phyloP scores from a whole-genome alignment of 2,113 vertebrate species.

The Sardina pilchardus region DNA sequence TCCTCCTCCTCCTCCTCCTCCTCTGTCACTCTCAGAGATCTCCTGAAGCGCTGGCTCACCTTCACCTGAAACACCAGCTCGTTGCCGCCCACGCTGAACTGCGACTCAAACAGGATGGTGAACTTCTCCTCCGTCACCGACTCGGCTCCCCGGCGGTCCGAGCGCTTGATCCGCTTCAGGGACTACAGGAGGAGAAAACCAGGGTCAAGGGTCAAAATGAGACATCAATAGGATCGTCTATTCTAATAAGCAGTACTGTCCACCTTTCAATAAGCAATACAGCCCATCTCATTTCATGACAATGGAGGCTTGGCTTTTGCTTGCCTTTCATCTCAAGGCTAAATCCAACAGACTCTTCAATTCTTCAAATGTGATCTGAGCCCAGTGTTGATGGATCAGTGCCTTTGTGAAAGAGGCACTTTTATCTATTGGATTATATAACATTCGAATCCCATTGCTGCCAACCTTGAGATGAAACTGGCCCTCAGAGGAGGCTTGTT shows the following conservation, averaged over 20 bases:
- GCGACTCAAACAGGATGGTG: constrained; percentile 95
- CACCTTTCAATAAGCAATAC: neutral
- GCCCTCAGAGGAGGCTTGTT: neutral
- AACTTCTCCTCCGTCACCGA: constrained; percentile 98
- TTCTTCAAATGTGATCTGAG: neutral
- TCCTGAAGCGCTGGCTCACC: constrained; percentile 66
- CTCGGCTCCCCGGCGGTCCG: constrained; percentile 89
- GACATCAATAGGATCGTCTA: neutral
- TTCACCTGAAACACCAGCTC: constrained; percentile 97
- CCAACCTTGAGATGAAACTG: neutral
- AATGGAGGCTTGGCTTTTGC: neutral
- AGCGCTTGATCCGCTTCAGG: constrained; percentile 94
- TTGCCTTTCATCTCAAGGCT: neutral
- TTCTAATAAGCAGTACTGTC: neutral
- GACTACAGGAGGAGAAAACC: constrained; percentile 69
- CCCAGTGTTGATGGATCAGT: neutral
- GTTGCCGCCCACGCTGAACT: constrained; percentile 94
- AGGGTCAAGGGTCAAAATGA: neutral
- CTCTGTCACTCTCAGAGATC: neutral
- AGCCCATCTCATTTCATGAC: neutral
- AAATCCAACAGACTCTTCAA: neutral
- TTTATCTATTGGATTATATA: no score
- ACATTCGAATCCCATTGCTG: no score
- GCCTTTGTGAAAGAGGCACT: no score
- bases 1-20: neutral